A percentile compares a stretch with the other conserved stretches of the same genome.
These are phyloP conservation scores for Leptopilina boulardi DNA, from an alignment of 1,140 invertebrate species.

Conservation along the genomic window DNA sequence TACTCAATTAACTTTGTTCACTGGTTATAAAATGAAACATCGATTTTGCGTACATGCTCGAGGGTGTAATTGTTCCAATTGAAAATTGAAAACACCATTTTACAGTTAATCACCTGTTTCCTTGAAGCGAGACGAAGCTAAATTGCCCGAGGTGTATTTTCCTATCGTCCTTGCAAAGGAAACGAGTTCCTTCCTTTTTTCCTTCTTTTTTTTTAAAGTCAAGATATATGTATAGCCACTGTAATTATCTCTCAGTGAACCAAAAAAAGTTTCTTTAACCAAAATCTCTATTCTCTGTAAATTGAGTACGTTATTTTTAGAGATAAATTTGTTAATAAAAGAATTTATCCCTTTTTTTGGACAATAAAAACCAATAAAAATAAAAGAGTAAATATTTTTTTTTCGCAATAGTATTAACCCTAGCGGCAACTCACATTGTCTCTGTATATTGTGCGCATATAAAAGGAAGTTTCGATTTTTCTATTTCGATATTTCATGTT, in stretches of 20 bases:
- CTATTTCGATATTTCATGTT: too few relatives aligned
- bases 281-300: background rate
- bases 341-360: too few relatives aligned
- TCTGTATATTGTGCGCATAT: too few relatives aligned
- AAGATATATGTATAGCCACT: background rate
- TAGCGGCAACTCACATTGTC: too few relatives aligned
- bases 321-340: too few relatives aligned
- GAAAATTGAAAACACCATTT: constrained; percentile 46
- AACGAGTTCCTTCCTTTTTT: constrained; percentile 1
- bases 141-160: constrained; percentile 29
- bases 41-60: background rate
- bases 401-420: too few relatives aligned
- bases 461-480: too few relatives aligned
- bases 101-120: constrained; percentile 35
- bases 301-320: too few relatives aligned
- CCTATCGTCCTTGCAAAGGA: constrained; percentile 20
- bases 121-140: constrained; percentile 27
- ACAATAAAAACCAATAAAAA: too few relatives aligned
- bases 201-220: background rate
- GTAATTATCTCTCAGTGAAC: constrained; percentile 25
- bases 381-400: too few relatives aligned
- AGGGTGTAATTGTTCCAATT: constrained; percentile 34
- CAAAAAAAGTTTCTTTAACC: constrained; percentile 9
- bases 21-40: background rate
- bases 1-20: background rate